Base-by-base conservation (phyloP, 2,797 vertebrate species). In the Acomys russatus region DNA sequence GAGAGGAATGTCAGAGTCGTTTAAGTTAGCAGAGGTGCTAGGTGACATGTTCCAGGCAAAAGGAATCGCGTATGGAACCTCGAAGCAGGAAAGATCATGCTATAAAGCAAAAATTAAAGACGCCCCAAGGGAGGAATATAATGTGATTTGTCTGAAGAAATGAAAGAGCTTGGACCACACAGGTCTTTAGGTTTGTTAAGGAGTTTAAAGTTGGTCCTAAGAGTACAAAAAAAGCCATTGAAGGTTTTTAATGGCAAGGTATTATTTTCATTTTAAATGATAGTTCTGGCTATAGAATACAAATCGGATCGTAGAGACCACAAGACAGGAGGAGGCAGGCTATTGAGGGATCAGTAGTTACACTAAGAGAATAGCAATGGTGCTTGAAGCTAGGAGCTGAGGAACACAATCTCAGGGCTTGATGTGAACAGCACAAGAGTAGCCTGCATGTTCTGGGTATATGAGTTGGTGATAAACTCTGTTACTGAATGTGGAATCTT, bases 261-360 rank as follows among this genome's bases (percentile, higher is more conserved):
- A 54, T 44, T n/a, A 54, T 79, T 94, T 87, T 90, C 64, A 64
- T 30, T 44, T 80, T 38, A 74, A 92, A 74, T 87, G 63, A 79
- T 59, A 44, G n/a, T 33, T 49, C 56, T 84, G 33, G 30, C 30
- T 77, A 56, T 18, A 79, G 54, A 80, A 9, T 76, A 22, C 92
- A 91, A 30, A 59, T 6, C 12, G 9, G 9, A 80, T 64, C 30
- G 17, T 66, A 15, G 59, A 92, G 71, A 54, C 25, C 35, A 56
- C 28, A 28, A 33, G 30, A 71, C 71, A 63, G 70, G 23, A 90
- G 59, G 9, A 84, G 59, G 54, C 3, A 66, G 35, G 22, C 51
- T 38, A 44, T 2, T 3, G 20, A 51, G 44, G 10, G 63, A 38
- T 1, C 0, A 49, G 9, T 20, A 6, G 59, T 35, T 59, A 51